phyloP scores from a whole-genome alignment of 2,888 invertebrate genomes.

The Spicauda simplicius region DNA sequence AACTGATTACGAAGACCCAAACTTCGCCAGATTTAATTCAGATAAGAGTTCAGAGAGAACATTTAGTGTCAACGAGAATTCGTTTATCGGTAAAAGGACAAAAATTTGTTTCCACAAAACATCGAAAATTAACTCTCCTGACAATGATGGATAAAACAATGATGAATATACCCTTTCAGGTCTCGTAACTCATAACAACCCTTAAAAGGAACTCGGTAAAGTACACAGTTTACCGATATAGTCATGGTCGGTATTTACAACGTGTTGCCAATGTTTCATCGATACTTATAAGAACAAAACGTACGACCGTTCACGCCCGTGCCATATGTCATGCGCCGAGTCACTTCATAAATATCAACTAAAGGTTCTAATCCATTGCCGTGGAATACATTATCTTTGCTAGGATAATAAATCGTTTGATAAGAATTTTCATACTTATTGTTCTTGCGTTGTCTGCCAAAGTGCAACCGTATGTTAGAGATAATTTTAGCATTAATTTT shows the following conservation, averaged over 20 bases:
- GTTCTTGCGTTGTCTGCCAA: conserved; percentile 14
- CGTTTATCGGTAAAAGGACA: neutral
- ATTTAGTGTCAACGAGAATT: too few species aligned
- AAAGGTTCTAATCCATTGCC: conserved; percentile 35
- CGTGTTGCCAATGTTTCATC: conserved; percentile 22
- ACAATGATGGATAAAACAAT: conserved; percentile 13
- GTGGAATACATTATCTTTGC: conserved; percentile 35
- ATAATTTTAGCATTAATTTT: neutral
- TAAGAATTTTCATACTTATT: conserved; percentile 29
- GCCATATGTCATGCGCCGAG: conserved; percentile 35
- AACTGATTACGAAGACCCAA: conserved; percentile 5
- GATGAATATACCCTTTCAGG: conserved; percentile 14
- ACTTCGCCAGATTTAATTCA: conserved; percentile 8
- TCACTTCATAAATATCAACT: conserved; percentile 36
- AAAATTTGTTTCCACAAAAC: conserved; percentile 15
- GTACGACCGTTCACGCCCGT: conserved; percentile 27
- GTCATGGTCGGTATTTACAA: conserved; percentile 30
- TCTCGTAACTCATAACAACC: conserved; percentile 20
- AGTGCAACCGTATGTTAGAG: conserved; percentile 17
- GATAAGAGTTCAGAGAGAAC: conserved; percentile 1
- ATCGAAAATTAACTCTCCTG: conserved; percentile 20
- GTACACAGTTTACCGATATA: conserved; percentile 23
- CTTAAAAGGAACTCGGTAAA: conserved; percentile 28
- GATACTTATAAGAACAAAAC: conserved; percentile 31
- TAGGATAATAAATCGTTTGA: conserved; percentile 25